phyloP scores from a whole-genome alignment of 1,140 invertebrate species.

The Neuroterus valhalla region DNA sequence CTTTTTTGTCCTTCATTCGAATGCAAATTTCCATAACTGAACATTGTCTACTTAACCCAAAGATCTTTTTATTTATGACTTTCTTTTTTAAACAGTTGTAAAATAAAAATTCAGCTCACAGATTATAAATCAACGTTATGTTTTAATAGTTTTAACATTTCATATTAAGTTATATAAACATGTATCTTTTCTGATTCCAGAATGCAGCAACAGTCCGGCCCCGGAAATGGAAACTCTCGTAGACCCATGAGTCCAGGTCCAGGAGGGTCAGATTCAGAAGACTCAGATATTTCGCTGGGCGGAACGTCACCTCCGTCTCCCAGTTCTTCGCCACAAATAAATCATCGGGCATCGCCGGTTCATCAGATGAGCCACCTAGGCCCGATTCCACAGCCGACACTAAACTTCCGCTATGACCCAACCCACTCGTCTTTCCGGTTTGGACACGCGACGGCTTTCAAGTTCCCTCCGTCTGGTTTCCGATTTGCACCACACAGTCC shows the following conservation, averaged over 20 bases:
- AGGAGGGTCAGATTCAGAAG: slow-evolving; percentile 69
- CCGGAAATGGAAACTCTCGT: slow-evolving; percentile 63
- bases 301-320: slow-evolving; percentile 72
- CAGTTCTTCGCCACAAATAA: slow-evolving; percentile 67
- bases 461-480: slow-evolving; percentile 69
- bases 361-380: slow-evolving; percentile 64
- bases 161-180: background rate
- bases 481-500: slow-evolving; percentile 71
- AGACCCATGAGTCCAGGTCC: slow-evolving; percentile 68
- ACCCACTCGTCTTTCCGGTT: slow-evolving; percentile 71
- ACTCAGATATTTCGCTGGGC: slow-evolving; percentile 72
- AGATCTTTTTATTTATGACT: no score
- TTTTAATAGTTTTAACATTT: background rate
- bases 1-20: background rate
- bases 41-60: no score
- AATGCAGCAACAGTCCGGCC: slow-evolving; percentile 72
- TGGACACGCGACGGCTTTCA: slow-evolving; percentile 69
- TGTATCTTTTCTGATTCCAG: slow-evolving; percentile 55
- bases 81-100: background rate
- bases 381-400: slow-evolving; percentile 65
- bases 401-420: slow-evolving; percentile 72
- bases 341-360: slow-evolving; percentile 66
- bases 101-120: background rate
- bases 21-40: background rate
- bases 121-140: no score